Conservation (phyloP, 2,888 invertebrate species). For the Leptinotarsa rubiginosa region DNA sequence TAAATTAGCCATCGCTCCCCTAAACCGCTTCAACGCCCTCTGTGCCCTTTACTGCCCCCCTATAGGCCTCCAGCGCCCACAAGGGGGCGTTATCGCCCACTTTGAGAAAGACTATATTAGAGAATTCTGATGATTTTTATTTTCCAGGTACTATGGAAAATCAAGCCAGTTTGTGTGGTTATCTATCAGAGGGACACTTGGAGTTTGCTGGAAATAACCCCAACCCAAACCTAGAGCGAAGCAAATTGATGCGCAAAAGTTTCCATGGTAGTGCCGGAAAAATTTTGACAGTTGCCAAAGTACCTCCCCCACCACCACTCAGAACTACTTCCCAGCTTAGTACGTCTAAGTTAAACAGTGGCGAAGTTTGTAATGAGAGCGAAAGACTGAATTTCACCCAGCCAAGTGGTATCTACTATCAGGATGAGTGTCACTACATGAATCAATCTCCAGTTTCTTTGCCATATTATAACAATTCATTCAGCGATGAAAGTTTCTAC, state of each 20-base stretch:
- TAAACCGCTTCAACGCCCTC: too few species aligned
- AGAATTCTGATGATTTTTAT: neutral
- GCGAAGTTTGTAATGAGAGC: conserved; percentile 68
- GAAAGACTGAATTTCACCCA: conserved; percentile 32
- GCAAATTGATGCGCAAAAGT: conserved; percentile 89
- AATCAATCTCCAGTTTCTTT: conserved; percentile 52
- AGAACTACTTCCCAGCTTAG: conserved; percentile 88
- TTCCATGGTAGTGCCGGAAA: conserved; percentile 88
- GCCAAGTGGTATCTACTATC: neutral
- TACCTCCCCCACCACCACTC: conserved; percentile 86
- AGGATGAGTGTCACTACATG: conserved; percentile 34
- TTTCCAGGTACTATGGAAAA: conserved; percentile 65
- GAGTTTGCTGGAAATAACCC: conserved; percentile 77
- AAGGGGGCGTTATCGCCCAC: too few species aligned
- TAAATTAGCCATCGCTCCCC: too few species aligned
- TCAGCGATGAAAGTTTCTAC: conserved; percentile 49
- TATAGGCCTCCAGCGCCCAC: too few species aligned
- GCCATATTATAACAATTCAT: conserved; percentile 56
- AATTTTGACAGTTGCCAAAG: conserved; percentile 84
- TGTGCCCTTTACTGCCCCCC: too few species aligned
- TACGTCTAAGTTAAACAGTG: conserved; percentile 71
- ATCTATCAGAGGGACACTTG: conserved; percentile 88
- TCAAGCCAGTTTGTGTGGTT: conserved; percentile 74
- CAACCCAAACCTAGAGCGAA: conserved; percentile 86
- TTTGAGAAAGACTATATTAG: neutral